phyloP scores from a whole-genome alignment of 1,140 invertebrate species.

The Lithobius niger region DNA sequence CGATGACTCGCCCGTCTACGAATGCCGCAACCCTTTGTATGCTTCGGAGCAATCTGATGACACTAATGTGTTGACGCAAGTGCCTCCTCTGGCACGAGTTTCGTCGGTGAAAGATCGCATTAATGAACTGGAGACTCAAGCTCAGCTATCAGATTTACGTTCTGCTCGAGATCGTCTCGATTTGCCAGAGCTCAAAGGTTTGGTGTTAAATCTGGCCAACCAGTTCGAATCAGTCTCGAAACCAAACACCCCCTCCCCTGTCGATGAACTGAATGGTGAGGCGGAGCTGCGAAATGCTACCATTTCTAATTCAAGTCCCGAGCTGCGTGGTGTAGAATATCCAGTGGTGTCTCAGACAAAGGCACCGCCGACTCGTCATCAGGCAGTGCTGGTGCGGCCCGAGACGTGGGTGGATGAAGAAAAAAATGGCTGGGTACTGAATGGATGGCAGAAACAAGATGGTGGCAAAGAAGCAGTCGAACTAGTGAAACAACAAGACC shows the following conservation, averaged over 20 bases:
- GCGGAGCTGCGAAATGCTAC: too few species aligned
- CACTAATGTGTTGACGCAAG: neutral
- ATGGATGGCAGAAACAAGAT: neutral
- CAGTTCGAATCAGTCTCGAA: constrained; percentile 41
- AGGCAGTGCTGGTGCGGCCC: constrained; percentile 37
- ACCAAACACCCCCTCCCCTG: constrained; percentile 20
- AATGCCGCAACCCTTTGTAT: constrained; percentile 15
- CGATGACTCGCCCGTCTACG: constrained; percentile 22
- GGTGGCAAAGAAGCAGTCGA: neutral
- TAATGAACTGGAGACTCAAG: constrained; percentile 47
- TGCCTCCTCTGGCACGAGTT: constrained; percentile 12
- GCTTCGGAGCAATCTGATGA: constrained; percentile 23
- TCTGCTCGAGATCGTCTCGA: constrained; percentile 22
- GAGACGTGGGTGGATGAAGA: constrained; percentile 49
- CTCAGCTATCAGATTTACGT: constrained; percentile 14
- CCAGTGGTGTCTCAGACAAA: constrained; percentile 17
- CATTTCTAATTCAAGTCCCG: too few species aligned
- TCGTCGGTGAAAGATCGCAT: constrained; percentile 43
- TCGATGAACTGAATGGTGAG: too few species aligned
- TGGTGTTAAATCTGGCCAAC: constrained; percentile 48
- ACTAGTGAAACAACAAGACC: constrained; percentile 3
- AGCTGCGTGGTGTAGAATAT: too few species aligned
- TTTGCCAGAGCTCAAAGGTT: constrained; percentile 37
- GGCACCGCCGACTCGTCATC: constrained; percentile 19
- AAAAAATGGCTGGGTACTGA: neutral